Percentiles rank a stretch among this genome's conserved stretches.
These are phyloP conservation scores for Lates japonicus DNA, from an alignment of 2,797 vertebrate species.

Conservation along the genomic window DNA sequence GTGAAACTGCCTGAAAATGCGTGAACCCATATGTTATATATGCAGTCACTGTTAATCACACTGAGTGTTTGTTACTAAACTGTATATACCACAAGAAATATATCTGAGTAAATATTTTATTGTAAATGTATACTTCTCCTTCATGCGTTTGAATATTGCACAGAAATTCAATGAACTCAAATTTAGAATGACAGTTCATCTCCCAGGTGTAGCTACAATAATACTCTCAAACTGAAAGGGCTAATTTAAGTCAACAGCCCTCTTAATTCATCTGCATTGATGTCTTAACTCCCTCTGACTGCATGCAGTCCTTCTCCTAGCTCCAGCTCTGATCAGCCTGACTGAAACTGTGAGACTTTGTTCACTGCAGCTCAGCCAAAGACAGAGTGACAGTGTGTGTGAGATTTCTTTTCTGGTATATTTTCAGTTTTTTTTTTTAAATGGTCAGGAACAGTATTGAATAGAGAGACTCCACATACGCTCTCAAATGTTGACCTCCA, in stretches of 20 bases:
- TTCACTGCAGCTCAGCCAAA: conserved; percentile 33
- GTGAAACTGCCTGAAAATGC: neutral
- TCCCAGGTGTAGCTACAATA: conserved; percentile 3
- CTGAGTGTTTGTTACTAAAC: neutral
- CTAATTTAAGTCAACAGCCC: conserved; percentile 28
- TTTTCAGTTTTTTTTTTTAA: conserved; percentile 23
- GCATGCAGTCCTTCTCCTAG: conserved; percentile 7
- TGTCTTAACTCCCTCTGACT: neutral
- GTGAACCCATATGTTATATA: neutral
- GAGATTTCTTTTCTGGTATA: conserved; percentile 40
- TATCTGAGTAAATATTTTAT: neutral
- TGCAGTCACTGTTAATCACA: neutral
- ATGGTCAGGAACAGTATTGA: conserved; percentile 39
- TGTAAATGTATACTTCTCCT: neutral
- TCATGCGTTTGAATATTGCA: neutral
- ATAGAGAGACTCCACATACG: conserved; percentile 44
- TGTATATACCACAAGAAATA: neutral
- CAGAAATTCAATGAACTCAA: neutral
- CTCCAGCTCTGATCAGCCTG: conserved; percentile 7
- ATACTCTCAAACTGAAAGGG: neutral
- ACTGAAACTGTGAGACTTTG: conserved; percentile 38
- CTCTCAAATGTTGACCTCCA: conserved; percentile 70
- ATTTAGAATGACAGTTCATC: neutral
- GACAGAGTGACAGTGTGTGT: conserved; percentile 31
- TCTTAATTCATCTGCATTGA: neutral